Evolutionary conservation across 2,888 invertebrate species (phyloP).

Genomic region (Agrotis exclamationis): DNA sequence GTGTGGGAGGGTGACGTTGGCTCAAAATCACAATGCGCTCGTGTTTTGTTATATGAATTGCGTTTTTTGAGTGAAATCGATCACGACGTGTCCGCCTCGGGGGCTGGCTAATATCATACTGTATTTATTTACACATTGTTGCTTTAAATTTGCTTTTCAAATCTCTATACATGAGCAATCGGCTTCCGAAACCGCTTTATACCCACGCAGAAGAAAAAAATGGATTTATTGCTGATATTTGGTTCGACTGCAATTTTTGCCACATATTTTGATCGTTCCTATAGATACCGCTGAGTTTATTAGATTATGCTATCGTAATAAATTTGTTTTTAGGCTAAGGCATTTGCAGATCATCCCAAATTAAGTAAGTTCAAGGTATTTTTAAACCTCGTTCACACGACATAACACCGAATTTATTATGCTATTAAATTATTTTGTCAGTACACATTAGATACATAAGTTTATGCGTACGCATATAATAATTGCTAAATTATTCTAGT

Average conservation of each 20-base stretch:
- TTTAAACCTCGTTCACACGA: slow-evolving; percentile 48
- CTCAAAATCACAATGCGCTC: slow-evolving; percentile 83
- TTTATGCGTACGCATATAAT: slow-evolving; percentile 46
- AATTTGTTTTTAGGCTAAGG: neutral
- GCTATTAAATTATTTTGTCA: slow-evolving; percentile 45
- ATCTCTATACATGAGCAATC: slow-evolving; percentile 51
- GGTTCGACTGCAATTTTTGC: neutral
- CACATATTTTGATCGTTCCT: slow-evolving; percentile 19
- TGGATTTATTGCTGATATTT: neutral
- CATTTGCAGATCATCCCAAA: slow-evolving; percentile 43
- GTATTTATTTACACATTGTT: slow-evolving; percentile 84
- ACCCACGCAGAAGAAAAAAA: slow-evolving; percentile 1
- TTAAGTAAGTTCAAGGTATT: slow-evolving; percentile 44
- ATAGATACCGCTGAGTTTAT: slow-evolving; percentile 2
- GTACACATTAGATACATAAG: slow-evolving; percentile 40
- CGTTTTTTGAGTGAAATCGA: slow-evolving; percentile 89
- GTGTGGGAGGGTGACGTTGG: slow-evolving; percentile 76
- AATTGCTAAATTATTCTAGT: slow-evolving; percentile 54
- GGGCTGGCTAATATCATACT: slow-evolving; percentile 75
- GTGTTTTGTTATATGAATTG: slow-evolving; percentile 88
- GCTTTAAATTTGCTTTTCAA: slow-evolving; percentile 64
- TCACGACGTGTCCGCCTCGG: slow-evolving; percentile 80
- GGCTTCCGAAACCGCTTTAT: slow-evolving; percentile 54
- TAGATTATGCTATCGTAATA: slow-evolving; percentile 28
- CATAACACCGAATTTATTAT: slow-evolving; percentile 52